These are phyloP conservation scores for Andrena haemorrhoa DNA, from an alignment of 2,888 invertebrate species.

Conservation along the genomic window DNA sequence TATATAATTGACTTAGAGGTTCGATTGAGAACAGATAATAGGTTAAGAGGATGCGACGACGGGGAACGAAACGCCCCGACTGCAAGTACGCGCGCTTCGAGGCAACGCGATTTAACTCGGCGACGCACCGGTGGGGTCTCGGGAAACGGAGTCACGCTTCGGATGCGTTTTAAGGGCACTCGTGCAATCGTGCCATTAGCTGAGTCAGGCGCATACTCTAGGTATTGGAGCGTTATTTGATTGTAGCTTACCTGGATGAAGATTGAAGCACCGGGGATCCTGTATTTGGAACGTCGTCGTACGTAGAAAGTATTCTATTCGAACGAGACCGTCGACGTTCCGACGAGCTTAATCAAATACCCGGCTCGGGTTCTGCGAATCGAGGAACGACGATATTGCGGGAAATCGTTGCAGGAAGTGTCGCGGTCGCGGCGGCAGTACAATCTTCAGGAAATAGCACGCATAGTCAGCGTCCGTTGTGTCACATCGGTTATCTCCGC, in stretches of 20 bases:
- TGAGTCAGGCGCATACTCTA: background rate
- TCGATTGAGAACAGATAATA: slow-evolving; percentile 42
- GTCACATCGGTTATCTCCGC: slow-evolving; percentile 34
- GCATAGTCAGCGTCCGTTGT: slow-evolving; percentile 28
- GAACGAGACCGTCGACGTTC: slow-evolving; percentile 7
- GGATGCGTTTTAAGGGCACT: too few relatives aligned
- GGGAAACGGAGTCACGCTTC: background rate
- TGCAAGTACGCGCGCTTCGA: slow-evolving; percentile 8
- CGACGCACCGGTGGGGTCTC: slow-evolving; percentile 41
- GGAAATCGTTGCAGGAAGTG: slow-evolving; percentile 49
- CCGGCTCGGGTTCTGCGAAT: slow-evolving; percentile 1
- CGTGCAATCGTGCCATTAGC: too few relatives aligned
- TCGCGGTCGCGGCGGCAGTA: slow-evolving; percentile 21
- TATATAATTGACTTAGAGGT: slow-evolving; percentile 40
- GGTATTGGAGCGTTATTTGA: background rate
- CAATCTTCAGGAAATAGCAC: slow-evolving; percentile 57
- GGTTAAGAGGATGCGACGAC: slow-evolving; percentile 49
- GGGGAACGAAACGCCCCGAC: slow-evolving; percentile 36
- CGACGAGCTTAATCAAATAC: slow-evolving; percentile 1
- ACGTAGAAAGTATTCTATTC: background rate
- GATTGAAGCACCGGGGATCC: too few relatives aligned
- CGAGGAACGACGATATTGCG: slow-evolving; percentile 18
- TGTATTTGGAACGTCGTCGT: background rate
- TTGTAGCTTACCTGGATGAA: too few relatives aligned
- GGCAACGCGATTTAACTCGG: slow-evolving; percentile 23